phyloP scores from a whole-genome alignment of 2,113 vertebrate species.

The Furnarius figulus region DNA sequence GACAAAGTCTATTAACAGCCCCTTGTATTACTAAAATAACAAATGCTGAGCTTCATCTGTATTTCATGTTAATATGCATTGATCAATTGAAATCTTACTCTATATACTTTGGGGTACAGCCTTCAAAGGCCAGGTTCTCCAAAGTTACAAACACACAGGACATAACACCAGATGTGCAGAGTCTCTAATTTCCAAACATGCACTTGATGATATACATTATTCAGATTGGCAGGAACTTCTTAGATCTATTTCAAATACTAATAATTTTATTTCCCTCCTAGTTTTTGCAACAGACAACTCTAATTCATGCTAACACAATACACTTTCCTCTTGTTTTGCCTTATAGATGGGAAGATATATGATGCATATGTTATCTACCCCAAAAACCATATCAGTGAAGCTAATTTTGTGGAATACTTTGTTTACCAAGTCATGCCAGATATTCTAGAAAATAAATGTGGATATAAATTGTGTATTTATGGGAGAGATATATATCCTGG shows the following conservation, averaged over 20 bases:
- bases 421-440: slow-evolving; percentile 82
- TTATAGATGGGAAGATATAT: slow-evolving; percentile 85
- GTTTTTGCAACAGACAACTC: background rate
- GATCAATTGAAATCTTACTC: background rate
- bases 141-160: background rate
- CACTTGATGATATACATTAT: fast-evolving
- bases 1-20: background rate
- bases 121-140: background rate
- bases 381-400: background rate
- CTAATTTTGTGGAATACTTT: slow-evolving; percentile 77
- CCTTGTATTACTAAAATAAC: background rate
- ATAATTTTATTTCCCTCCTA: background rate
- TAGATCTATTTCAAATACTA: background rate
- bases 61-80: background rate
- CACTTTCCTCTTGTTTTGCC: background rate
- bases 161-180: background rate
- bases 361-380: slow-evolving; percentile 91
- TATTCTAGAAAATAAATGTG: slow-evolving; percentile 86
- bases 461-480: slow-evolving; percentile 87
- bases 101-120: background rate
- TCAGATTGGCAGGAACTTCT: background rate
- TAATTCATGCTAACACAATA: background rate
- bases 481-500: slow-evolving; percentile 86
- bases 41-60: background rate
- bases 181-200: background rate